A percentile compares a stretch with the other conserved stretches of the same genome.
These are phyloP conservation scores for Myioborus melanocephalus DNA, from an alignment of 2,797 vertebrate species.

Conservation along the genomic window DNA sequence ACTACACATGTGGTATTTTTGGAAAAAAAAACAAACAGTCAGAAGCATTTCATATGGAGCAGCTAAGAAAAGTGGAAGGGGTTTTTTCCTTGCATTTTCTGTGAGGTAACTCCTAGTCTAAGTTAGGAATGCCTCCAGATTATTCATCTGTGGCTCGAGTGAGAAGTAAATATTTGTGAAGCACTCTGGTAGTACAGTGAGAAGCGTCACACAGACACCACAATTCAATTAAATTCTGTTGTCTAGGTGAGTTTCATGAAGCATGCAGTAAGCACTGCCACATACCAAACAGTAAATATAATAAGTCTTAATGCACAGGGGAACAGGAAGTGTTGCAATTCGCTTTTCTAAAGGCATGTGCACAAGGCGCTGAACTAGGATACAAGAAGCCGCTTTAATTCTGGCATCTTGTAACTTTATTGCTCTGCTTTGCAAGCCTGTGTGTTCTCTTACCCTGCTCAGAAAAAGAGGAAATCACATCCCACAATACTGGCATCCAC, in stretches of 20 bases:
- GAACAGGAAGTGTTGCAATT: neutral
- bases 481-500: neutral
- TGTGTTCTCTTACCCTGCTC: neutral
- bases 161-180: conserved; percentile 38
- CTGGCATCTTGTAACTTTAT: neutral
- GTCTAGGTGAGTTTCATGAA: neutral
- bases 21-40: neutral
- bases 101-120: neutral
- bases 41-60: neutral
- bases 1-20: neutral
- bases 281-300: neutral
- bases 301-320: neutral
- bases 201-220: neutral
- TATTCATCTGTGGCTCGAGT: neutral
- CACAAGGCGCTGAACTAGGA: neutral
- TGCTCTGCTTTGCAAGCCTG: neutral
- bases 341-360: neutral
- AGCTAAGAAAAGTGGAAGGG: neutral
- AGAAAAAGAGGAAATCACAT: neutral
- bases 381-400: neutral
- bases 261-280: neutral
- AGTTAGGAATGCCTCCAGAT: neutral
- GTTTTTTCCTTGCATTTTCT: neutral
- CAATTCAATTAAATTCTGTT: neutral
- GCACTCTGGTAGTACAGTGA: neutral